Evolutionary conservation across 2,113 vertebrate species (phyloP), one percentile per base, ranked within the genome.

Genomic region (Pluvianellus socialis): DNA sequence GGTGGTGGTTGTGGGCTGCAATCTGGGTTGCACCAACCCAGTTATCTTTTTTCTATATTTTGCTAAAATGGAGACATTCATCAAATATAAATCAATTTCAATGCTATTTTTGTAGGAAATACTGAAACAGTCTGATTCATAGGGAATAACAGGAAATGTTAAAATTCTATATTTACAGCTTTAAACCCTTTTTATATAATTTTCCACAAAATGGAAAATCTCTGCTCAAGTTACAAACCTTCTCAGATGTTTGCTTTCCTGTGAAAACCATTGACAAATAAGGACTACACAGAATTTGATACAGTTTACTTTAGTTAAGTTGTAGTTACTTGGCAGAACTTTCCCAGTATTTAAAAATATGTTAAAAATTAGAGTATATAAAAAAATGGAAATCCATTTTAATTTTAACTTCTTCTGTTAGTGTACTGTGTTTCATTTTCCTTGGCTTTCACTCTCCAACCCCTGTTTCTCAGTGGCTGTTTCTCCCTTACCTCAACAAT

Each of bases 381-480:
- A 14, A 23, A 83, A 52, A 45, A 8, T 10, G 4, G 6, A 18
- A 59, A 49, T 13, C 22, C 2, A 27, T 58, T 71, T 66, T 28
- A 18, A 71, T 91, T 73, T 23, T 24, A 63, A 35, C 23, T 72
- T 8, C 20, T 76, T 32, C 66, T 74, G 12, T 38, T 20, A 42
- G 9, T 0, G 1, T 50, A 47, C 6, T 42, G 5, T 67, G 8
- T 38, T 74, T 22, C 6, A 13, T 53, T 89, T 88, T 44, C 33
- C 6, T 33, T 86, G 26, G n/a, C 45, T 74, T 84, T 75, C 61
- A 49, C 4, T 84, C 44, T 56, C 40, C 40, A 71, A 5, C 6
- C 0, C 1, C 5, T 55, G 11, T 52, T 91, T 87, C 23, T 84
- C 2, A 0, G 32, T 77, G 12, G 0, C 26, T 62, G 18, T 86